These are phyloP conservation scores for Chymomyza procnemis DNA, from an alignment of 2,888 invertebrate genomes.

Conservation along the genomic window DNA sequence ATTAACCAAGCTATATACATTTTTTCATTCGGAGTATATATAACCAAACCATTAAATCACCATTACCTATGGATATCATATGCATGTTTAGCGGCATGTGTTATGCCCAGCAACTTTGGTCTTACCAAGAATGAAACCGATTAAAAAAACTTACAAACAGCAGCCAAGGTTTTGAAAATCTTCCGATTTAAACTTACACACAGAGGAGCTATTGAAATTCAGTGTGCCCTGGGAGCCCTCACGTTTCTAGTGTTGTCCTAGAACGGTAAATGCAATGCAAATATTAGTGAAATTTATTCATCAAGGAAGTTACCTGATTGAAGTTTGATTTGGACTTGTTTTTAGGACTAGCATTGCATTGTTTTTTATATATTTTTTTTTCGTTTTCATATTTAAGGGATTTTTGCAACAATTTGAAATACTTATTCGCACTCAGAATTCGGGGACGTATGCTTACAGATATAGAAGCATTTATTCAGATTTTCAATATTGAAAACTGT, in stretches of 20 bases:
- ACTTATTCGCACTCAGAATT: slow-evolving; percentile 50
- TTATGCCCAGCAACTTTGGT: slow-evolving; percentile 2
- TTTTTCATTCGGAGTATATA: slow-evolving; percentile 21
- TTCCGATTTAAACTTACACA: slow-evolving; percentile 34
- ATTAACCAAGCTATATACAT: not conserved
- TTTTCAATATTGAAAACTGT: slow-evolving; percentile 73
- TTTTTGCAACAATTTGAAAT: slow-evolving; percentile 24
- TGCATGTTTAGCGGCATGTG: slow-evolving; percentile 12
- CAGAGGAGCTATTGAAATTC: slow-evolving; percentile 6
- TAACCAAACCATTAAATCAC: slow-evolving; percentile 20
- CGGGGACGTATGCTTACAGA: slow-evolving; percentile 11
- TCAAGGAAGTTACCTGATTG: slow-evolving; percentile 57
- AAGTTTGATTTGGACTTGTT: not conserved
- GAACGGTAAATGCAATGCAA: slow-evolving; percentile 63
- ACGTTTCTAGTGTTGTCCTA: slow-evolving; percentile 68
- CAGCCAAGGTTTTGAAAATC: slow-evolving; percentile 19
- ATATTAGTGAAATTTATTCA: slow-evolving; percentile 63
- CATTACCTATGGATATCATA: slow-evolving; percentile 4
- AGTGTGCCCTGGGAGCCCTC: slow-evolving; percentile 37
- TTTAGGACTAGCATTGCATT: not conserved
- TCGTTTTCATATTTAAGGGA: slow-evolving; percentile 5
- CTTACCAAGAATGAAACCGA: slow-evolving; percentile 44
- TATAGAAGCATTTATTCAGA: slow-evolving; percentile 44
- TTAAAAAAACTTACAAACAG: slow-evolving; percentile 39
- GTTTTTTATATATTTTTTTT: too few species aligned